Evolutionary conservation across 2,888 invertebrate genomes (phyloP), one percentile per base, ranked within the genome.

Genomic region (Protodeltote pygarga): DNA sequence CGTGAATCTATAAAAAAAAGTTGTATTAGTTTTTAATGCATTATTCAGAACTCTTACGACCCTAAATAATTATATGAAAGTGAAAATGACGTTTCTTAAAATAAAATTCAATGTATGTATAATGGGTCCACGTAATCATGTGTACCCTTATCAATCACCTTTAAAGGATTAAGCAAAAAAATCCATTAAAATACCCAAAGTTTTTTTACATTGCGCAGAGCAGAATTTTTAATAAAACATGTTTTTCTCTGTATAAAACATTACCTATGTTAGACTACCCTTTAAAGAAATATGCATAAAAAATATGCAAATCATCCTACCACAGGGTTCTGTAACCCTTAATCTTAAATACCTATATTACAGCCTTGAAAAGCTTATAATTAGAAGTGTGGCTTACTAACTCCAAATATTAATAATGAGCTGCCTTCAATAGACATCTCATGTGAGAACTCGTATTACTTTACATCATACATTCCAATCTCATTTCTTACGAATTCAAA

Each of bases 121-220:
- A n/a, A n/a, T n/a, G n/a, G n/a, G n/a, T n/a, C n/a, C n/a, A n/a
- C 41, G 39, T 52, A 39, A 47, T 62, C 59, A 60, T 48, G 37
- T 47, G 33, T 52, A 64, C 66, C 66, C 66, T 64, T 64, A 67
- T 66, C 67, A 66, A 66, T 61, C 67, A 58, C 38, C 25, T 53
- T 53, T 57, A 50, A 37, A 46, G 47, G 55, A 65, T 60, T 48
- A 59, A 29, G 37, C 48, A 61, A 48, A 45, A 64, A 54, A 66
- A 35, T 66, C 67, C 67, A 67, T 67, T 66, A 64, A 61, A 65
- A 49, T 54, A 35, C 48, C 48, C 28, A 23, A 31, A 46, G 20
- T 44, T 28, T 35, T 64, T 62, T 53, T 50, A 41, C 21, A 42
- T 39, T 8, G 42, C 37, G 41, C 40, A 27, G 20, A 40, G 44